Evolutionary conservation across 2,888 invertebrate genomes (phyloP).

Genomic region (Parnassius glacialis): DNA sequence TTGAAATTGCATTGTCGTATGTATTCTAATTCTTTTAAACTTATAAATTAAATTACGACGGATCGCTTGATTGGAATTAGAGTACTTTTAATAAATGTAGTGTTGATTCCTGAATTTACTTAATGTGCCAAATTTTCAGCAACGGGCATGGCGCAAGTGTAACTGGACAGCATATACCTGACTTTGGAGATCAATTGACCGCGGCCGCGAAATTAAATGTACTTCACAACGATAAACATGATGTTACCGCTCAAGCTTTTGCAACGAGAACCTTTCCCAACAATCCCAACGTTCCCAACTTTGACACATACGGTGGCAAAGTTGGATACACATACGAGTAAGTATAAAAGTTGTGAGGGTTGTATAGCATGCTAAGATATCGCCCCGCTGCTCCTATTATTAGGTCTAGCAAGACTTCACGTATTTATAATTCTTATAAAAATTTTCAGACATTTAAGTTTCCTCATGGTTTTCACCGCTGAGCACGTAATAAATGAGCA

Average conservation of each 20-base stretch:
- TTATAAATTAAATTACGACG: neutral
- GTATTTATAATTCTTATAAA: no score
- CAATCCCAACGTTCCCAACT: no score
- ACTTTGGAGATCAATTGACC: slow-evolving; percentile 45
- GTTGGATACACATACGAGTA: slow-evolving; percentile 39
- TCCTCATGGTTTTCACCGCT: no score
- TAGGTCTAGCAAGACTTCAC: no score
- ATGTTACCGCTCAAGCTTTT: no score
- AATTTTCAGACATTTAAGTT: no score
- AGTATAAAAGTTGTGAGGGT: slow-evolving; percentile 26
- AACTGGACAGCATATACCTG: slow-evolving; percentile 44
- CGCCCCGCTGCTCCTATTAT: no score
- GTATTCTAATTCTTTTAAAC: neutral
- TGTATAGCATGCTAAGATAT: no score
- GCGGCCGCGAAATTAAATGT: slow-evolving; percentile 41
- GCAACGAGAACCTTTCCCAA: no score
- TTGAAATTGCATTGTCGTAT: neutral
- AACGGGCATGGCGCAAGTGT: slow-evolving; percentile 41
- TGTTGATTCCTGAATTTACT: neutral
- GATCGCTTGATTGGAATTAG: neutral
- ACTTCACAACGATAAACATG: no score
- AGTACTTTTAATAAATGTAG: neutral
- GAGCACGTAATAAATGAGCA: no score
- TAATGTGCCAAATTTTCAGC: slow-evolving; percentile 25
- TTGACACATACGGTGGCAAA: no score